Base-by-base conservation (phyloP, 2,888 invertebrate genomes). In the Mesochorus sp. region DNA sequence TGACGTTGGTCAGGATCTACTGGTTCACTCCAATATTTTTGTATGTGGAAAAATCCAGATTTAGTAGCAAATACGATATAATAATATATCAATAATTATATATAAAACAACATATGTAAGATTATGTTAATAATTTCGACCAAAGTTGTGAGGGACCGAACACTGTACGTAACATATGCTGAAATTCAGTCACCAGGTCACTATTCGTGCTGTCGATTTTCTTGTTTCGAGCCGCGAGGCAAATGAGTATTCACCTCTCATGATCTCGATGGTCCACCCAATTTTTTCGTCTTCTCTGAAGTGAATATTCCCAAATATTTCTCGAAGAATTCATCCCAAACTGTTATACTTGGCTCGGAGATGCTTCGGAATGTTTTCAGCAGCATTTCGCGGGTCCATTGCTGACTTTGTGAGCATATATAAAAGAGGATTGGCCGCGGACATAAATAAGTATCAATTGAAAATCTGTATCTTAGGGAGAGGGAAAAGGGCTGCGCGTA, bases 381-480 rank as follows among this genome's bases (percentile, higher is more conserved):
- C 17, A 49, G 68, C 44, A 34, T 55, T 14, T 31, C 44, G n/a
- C n/a, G 1, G 12, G 3, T 4, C 8, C n/a, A n/a, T n/a, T n/a
- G n/a, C n/a, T n/a, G n/a, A n/a, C n/a, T n/a, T n/a, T n/a, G n/a
- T n/a, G n/a, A n/a, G n/a, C n/a, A n/a, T n/a, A n/a, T n/a, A n/a
- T n/a, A n/a, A n/a, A n/a, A n/a, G 28, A 24, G 3, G 39, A 14
- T 21, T n/a, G n/a, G 3, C 28, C 8, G 42, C 59, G 42, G 4
- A 10, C 17, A 72, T 72, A 75, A 78, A 78, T 80, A 78, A 80
- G 78, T 70, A 66, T n/a, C n/a, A n/a, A 64, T 72, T 68, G 64
- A 76, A 78, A 80, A 80, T 75, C 72, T 71, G 47, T 80, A 53
- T 64, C 53, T 21, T 37, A 5, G 42, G 42, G 42, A 39, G 39